Evolutionary conservation across 1,140 invertebrate species (phyloP), one percentile per base, ranked within the genome.

Genomic region (Brachionus rotundiformis): DNA sequence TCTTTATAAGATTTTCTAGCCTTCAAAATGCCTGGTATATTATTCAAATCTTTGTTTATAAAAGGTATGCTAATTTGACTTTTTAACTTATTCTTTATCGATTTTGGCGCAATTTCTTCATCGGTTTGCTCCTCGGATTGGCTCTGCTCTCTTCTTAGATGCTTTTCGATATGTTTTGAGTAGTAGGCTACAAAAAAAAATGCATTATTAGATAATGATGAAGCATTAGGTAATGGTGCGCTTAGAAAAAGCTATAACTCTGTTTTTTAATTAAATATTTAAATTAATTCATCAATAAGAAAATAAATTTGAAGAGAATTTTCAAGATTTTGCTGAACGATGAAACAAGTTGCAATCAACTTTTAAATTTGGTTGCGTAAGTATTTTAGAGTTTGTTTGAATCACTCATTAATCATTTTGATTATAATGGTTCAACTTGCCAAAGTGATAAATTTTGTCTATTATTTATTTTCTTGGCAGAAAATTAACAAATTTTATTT

Each of bases 51-150:
- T 25, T 44, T 73, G 44, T 47, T 73, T 73, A 41, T 73, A 68
- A 68, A 39, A 23, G 68, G 68, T 44, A 44, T 10, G 61, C 61
- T 31, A 65, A 65, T 73, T 44, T 73, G 36, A 1, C 16, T 73
- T 44, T 73, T 73, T 73, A 73, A 44, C 41, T 73, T 73, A 73
- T 73, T 41, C 4, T 10, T 31, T 47, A 73, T 73, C 25, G 68
- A 44, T 73, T 73, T 41, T 7, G 33, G 8, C 41, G 19, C 11
- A 44, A 25, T 68, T 36, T 33, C 27, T 68, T 68, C 63, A 36
- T 68, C 31, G 13, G 31, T 36, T 19, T 33, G 27, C 8, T 68
- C 63, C 29, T 68, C 63, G 16, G 16, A 19, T 29, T 63, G 25
- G 25, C 29, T 63, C 16, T 68, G 63, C 7, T 68, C 63, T 68